Evolutionary conservation across 2,888 invertebrate species (phyloP).

Genomic region (Lycocerus yunnanus): DNA sequence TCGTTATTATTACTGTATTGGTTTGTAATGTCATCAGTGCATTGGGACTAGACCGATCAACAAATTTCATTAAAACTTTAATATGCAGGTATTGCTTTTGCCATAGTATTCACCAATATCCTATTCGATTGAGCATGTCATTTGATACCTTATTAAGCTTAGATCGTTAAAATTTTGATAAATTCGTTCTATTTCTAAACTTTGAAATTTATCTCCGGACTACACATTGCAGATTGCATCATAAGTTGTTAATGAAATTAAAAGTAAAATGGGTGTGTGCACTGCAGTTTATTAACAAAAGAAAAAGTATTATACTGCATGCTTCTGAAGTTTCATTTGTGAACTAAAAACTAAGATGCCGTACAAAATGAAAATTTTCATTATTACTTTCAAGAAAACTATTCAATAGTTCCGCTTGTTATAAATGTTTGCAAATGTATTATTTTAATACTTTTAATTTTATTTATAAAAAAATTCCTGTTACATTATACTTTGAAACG

Average conservation of each 20-base stretch:
- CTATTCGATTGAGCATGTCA: conserved; percentile 7
- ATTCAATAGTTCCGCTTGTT: too few species aligned
- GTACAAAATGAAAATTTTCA: neutral
- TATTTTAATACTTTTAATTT: neutral
- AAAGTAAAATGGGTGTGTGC: neutral
- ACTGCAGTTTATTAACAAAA: neutral
- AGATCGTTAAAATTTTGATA: neutral
- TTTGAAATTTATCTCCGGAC: neutral
- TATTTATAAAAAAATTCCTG: neutral
- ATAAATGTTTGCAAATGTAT: neutral
- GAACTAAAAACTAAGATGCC: neutral
- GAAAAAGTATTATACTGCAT: neutral
- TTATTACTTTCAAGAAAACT: neutral
- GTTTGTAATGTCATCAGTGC: conserved; percentile 37
- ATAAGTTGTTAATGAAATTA: neutral
- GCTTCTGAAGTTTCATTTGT: neutral
- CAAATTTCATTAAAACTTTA: conserved; percentile 29
- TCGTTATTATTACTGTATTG: conserved; percentile 36
- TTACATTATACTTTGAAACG: neutral
- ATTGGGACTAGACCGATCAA: conserved; percentile 33
- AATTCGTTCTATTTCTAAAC: neutral
- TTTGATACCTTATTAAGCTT: conserved; percentile 5
- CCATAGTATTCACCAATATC: neutral
- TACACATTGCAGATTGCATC: neutral
- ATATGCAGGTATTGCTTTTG: conserved; percentile 11